Base-by-base conservation (phyloP, 2,888 invertebrate species). In the Napeogenes inachia region DNA sequence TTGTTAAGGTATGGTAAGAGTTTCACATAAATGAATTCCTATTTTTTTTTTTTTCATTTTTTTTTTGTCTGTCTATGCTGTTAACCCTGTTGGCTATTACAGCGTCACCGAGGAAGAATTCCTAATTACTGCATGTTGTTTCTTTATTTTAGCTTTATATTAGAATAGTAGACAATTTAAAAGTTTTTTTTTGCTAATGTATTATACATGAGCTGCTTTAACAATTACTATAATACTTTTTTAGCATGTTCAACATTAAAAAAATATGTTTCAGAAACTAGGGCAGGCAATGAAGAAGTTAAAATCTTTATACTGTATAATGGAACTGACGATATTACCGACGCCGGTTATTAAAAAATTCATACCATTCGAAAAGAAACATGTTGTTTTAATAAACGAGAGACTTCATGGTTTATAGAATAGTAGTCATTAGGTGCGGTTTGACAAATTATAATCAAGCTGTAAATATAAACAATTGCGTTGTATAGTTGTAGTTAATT, bases 281-380 rank as follows among this genome's bases (percentile, higher is more conserved):
- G 79, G 80, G 62, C 83, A 82, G 64, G 89, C 87, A 2, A 87
- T 82, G 53, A 81, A 85, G 35, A 78, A 73, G 2, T 72, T 90
- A 0, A 84, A 88, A 74, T 84, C 84, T 0, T 65, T 89, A 12
- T 85, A 87, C 66, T 88, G 85, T 66, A 82, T 89, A 56, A 83
- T 89, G 75, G 89, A 89, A 67, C 54, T 89, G 47, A 87, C 85
- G 4, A 78, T 87, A 59, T 57, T 79, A 45, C 83, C 84, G 10
- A 75, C 75, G 13, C 84, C 88, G 0, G 83, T 78, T 67, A 87
- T 89, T 63, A 89, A 87, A 0, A 69, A 73, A 4, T 75, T 88
- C 0, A 77, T 74, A 54, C 81, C 84, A 0, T 89, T 81, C 54
- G 79, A 81, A 32, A 68, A 70, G 0, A 55, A 61, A 0, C 89